These are phyloP conservation scores for Xenops minutus DNA, from an alignment of 2,797 vertebrate genomes.

Conservation along the genomic window DNA sequence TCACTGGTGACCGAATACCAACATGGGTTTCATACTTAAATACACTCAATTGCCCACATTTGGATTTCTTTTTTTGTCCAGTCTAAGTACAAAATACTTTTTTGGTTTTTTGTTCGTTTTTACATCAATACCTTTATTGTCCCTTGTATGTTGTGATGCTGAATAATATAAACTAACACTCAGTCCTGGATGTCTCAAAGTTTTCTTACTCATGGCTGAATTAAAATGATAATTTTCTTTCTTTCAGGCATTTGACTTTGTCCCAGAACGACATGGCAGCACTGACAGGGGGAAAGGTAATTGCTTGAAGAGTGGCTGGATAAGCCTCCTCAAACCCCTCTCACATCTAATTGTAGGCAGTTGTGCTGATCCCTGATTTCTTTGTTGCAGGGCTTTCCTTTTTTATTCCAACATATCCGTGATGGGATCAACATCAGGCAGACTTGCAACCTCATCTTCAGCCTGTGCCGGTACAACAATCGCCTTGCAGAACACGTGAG, in stretches of 20 bases:
- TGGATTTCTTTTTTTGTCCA: not conserved
- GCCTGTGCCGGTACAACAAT: slow-evolving; percentile 97
- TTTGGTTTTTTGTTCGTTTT: not conserved
- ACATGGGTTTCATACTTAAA: not conserved
- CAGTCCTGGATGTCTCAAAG: not conserved
- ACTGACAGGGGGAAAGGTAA: slow-evolving; percentile 94
- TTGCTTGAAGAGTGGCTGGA: not conserved
- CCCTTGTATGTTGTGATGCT: not conserved
- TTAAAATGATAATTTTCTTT: not conserved
- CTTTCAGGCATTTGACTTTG: slow-evolving; percentile 91
- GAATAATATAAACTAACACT: not conserved
- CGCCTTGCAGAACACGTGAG: slow-evolving; percentile 95
- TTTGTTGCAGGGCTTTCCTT: slow-evolving; percentile 89
- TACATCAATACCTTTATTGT: not conserved
- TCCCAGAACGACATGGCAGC: slow-evolving; percentile 99
- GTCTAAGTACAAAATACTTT: not conserved
- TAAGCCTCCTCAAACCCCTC: not conserved
- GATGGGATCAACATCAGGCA: slow-evolving; percentile 99
- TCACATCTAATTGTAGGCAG: not conserved
- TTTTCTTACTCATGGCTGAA: not conserved
- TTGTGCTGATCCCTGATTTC: not conserved
- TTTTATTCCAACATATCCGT: slow-evolving; percentile 98
- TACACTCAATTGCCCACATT: not conserved
- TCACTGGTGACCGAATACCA: not conserved
- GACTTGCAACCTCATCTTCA: slow-evolving; percentile 99